Evolutionary conservation across 2,113 vertebrate species (phyloP).

Genomic region (Callaeas wilsoni): DNA sequence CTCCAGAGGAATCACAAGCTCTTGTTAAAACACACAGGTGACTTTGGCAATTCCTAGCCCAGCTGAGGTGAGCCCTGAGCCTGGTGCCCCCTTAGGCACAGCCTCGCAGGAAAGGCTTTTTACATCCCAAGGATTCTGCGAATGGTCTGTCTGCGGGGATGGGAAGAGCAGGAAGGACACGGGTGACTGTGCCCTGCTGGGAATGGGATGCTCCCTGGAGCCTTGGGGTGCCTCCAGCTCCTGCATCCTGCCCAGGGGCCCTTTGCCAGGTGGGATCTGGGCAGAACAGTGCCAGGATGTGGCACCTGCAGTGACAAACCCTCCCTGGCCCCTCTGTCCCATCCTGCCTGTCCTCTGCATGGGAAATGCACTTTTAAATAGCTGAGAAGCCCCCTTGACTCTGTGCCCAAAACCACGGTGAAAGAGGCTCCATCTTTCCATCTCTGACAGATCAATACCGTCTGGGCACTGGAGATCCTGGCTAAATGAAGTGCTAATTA

Average conservation of each 20-base stretch:
- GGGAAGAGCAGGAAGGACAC: background rate
- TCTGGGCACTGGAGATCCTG: background rate
- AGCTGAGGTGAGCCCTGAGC: background rate
- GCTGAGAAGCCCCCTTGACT: background rate
- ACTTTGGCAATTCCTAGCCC: background rate
- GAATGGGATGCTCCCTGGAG: background rate
- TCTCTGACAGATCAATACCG: constrained; percentile 30
- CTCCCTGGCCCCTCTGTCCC: background rate
- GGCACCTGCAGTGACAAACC: background rate
- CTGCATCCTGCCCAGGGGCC: background rate
- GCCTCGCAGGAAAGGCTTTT: background rate
- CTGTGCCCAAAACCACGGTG: background rate
- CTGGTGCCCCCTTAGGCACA: background rate
- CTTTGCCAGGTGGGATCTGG: background rate
- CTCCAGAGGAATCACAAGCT: background rate
- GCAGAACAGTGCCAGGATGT: background rate
- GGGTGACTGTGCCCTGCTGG: background rate
- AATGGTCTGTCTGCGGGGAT: background rate
- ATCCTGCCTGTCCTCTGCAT: background rate
- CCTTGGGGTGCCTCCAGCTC: background rate
- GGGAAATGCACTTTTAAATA: background rate
- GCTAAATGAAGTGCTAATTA: constrained; percentile 24
- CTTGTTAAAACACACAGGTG: background rate
- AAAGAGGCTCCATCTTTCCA: background rate
- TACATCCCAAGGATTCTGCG: background rate